Conservation (phyloP, 2,888 invertebrate species). For the Saturnia pavonia region DNA sequence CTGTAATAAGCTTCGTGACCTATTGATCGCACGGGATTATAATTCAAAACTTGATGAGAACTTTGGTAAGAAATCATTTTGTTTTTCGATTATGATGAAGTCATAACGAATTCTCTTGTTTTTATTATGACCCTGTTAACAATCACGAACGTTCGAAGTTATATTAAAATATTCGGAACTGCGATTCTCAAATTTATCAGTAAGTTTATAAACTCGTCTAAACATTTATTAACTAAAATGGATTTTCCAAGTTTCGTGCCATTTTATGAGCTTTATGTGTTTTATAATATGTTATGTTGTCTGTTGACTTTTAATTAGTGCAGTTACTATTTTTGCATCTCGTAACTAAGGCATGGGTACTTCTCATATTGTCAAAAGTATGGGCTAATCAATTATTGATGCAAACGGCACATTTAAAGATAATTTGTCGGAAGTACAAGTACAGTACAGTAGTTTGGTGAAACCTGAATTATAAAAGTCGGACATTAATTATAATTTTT, state of each 20-base stretch:
- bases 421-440: no score
- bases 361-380: no score
- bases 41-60: background rate
- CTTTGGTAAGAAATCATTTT: background rate
- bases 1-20: background rate
- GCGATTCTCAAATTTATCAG: background rate
- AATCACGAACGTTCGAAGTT: constrained; percentile 1
- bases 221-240: background rate
- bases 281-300: no score
- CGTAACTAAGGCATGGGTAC: no score
- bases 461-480: no score
- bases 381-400: no score
- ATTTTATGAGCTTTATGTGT: no score
- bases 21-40: background rate
- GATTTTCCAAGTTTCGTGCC: background rate
- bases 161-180: background rate
- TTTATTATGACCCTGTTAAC: background rate
- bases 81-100: background rate
- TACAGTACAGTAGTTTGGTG: no score
- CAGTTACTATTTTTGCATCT: no score
- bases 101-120: background rate
- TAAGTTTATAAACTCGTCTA: background rate
- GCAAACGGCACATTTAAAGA: no score
- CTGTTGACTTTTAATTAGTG: no score
- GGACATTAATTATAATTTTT: no score